A percentile compares a stretch with the other conserved stretches of the same genome.
Conservation (phyloP, 2,888 invertebrate species). For the Apamea anceps region DNA sequence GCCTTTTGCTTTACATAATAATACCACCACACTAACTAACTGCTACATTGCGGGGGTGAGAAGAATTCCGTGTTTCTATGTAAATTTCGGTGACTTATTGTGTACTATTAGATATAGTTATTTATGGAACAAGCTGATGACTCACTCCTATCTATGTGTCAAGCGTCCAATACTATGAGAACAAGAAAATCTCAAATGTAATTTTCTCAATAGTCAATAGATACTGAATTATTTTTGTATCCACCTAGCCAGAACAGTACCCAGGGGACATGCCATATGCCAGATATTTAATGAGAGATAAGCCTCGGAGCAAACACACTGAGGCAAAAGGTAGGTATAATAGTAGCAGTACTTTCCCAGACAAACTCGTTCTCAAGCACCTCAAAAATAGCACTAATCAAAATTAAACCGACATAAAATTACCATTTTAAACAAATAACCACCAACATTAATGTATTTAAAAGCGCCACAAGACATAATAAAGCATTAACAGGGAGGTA, state of each 20-base stretch:
- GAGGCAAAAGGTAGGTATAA: not conserved
- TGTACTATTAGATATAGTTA: not conserved
- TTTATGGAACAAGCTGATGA: not conserved
- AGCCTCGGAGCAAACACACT: not conserved
- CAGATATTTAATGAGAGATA: not conserved
- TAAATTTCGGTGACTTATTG: not conserved
- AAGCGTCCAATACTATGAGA: not conserved
- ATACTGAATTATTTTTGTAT: not conserved
- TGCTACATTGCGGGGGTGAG: not conserved
- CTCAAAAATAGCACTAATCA: slow-evolving; percentile 19
- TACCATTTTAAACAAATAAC: slow-evolving; percentile 51
- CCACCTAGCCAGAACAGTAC: too few relatives aligned
- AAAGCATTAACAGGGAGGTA: slow-evolving; percentile 49
- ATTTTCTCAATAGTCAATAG: not conserved
- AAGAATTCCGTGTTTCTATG: slow-evolving; percentile 5
- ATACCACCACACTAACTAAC: slow-evolving; percentile 24
- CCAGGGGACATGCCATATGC: not conserved
- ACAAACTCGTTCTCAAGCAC: not conserved
- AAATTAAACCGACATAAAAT: slow-evolving; percentile 43
- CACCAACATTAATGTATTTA: slow-evolving; percentile 39
- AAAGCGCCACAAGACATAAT: slow-evolving; percentile 50
- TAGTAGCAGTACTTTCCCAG: not conserved
- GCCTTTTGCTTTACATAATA: slow-evolving; percentile 33
- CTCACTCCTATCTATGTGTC: not conserved
- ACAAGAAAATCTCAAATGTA: not conserved